Evolutionary conservation across 2,888 invertebrate genomes (phyloP).

Genomic region (Nephrotoma flavescens): DNA sequence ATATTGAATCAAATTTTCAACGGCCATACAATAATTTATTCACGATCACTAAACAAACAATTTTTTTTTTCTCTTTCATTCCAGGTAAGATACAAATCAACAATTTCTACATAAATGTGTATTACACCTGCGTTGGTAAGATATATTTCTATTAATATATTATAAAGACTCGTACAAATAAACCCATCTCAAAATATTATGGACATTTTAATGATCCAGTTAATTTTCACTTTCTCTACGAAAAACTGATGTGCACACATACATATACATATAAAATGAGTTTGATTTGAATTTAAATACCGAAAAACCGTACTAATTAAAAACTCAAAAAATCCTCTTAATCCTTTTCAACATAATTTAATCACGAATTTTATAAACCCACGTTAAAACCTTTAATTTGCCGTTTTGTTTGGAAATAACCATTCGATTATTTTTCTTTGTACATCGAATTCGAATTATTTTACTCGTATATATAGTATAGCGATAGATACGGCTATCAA

Average conservation of each 20-base stretch:
- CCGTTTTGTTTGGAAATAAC: neutral
- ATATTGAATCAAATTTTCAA: no score
- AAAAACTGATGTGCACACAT: no score
- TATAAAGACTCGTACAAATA: no score
- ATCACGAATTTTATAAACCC: neutral
- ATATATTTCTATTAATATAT: neutral
- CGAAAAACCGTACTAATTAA: neutral
- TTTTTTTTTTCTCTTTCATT: neutral
- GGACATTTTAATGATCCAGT: neutral
- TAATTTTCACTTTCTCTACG: no score
- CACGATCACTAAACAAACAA: neutral
- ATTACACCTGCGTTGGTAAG: neutral
- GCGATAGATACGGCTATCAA: neutral
- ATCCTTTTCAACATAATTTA: neutral
- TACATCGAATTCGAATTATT: neutral
- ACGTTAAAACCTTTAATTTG: neutral
- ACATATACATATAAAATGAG: neutral
- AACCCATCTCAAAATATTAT: no score
- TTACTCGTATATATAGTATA: neutral
- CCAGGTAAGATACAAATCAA: neutral
- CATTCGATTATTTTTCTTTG: neutral
- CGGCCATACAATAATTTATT: no score
- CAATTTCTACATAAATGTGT: neutral
- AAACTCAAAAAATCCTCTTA: neutral
- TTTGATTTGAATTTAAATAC: neutral